A percentile compares a stretch with the other conserved stretches of the same genome.
phyloP scores from a whole-genome alignment of 2,113 vertebrate species.

The Embiotoca jacksoni region DNA sequence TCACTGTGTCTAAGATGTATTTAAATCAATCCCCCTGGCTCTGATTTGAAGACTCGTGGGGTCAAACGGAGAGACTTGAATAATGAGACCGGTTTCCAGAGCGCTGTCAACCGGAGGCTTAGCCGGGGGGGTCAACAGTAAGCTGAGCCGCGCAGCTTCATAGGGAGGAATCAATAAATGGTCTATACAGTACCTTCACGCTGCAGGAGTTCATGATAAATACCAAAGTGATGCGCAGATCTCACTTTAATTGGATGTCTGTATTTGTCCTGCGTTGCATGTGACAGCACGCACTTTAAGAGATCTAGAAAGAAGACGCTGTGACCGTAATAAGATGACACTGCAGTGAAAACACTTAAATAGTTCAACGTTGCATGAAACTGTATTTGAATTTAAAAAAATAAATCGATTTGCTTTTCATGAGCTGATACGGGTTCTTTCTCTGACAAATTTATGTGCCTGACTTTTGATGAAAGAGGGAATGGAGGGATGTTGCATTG shows the following conservation, averaged over 20 bases:
- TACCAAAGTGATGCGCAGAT: background rate
- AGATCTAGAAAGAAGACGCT: background rate
- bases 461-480: no score
- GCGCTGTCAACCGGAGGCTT: slow-evolving; percentile 47
- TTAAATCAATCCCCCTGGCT: slow-evolving; percentile 70
- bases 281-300: background rate
- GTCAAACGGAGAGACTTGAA: slow-evolving; percentile 62
- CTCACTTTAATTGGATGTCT: slow-evolving; percentile 27
- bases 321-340: background rate
- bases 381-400: no score
- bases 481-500: no score
- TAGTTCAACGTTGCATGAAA: no score
- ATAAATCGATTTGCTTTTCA: no score
- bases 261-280: background rate
- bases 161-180: slow-evolving; percentile 51
- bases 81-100: slow-evolving; percentile 56
- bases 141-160: slow-evolving; percentile 34
- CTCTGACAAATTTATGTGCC: no score
- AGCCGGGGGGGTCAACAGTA: slow-evolving; percentile 41
- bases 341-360: no score
- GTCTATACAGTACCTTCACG: slow-evolving; percentile 6
- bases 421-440: no score
- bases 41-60: slow-evolving; percentile 66
- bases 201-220: slow-evolving; percentile 16
- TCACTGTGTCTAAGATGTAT: slow-evolving; percentile 52